phyloP scores from a whole-genome alignment of 2,888 invertebrate genomes.

The Oegoconia quadripuncta region DNA sequence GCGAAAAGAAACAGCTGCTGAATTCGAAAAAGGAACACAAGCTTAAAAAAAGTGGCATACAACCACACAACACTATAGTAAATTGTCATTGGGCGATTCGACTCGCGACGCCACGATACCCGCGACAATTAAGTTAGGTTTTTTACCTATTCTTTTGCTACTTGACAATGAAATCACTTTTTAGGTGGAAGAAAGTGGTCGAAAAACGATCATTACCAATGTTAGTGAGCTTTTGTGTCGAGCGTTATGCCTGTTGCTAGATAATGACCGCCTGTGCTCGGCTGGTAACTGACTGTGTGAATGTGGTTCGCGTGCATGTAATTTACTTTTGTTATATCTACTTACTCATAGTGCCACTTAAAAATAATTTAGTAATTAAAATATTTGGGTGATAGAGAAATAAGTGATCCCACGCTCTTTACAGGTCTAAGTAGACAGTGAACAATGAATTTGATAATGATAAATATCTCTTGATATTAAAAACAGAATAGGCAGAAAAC shows the following conservation, averaged over 20 bases:
- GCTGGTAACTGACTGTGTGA: conserved; percentile 24
- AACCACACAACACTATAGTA: no score
- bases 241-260: conserved; percentile 29
- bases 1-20: conserved; percentile 46
- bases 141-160: conserved; percentile 41
- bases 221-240: conserved; percentile 43
- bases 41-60: conserved; percentile 25
- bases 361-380: conserved; percentile 4
- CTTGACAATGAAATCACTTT: conserved; percentile 37
- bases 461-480: no score
- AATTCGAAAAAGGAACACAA: conserved; percentile 33
- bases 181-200: conserved; percentile 58
- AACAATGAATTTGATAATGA: no score
- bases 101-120: conserved; percentile 31
- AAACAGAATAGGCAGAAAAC: no score
- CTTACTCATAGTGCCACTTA: conserved; percentile 1
- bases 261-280: conserved; percentile 24
- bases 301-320: conserved; percentile 31
- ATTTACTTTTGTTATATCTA: conserved; percentile 30
- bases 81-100: conserved; percentile 15
- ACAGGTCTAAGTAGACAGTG: no score
- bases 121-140: conserved; percentile 71
- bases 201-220: conserved; percentile 57
- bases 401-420: not conserved
- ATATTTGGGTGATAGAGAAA: not conserved